Base-by-base conservation (phyloP, 2,797 vertebrate genomes). In the Denticeps clupeoides region DNA sequence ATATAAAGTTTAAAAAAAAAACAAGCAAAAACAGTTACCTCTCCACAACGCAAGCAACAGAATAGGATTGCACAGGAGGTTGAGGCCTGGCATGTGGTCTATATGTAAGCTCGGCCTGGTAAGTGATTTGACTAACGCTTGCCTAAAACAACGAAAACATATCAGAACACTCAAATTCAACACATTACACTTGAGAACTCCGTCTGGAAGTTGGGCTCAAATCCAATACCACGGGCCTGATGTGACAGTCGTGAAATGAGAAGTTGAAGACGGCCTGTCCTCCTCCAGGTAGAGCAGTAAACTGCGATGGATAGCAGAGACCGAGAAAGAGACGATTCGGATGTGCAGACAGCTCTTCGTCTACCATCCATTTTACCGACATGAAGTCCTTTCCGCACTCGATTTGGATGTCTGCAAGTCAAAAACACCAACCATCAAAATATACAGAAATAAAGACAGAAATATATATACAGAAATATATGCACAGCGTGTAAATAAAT, bases 41-140 rank as follows among this genome's bases (percentile, higher is more conserved):
- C 23, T 37, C 35, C 18, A 48, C 53, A 8, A 3, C 2, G 23
- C 56, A 58, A 6, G 44, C 19, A 32, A 58, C 12, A 9, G 31
- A 45, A 9, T 13, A 15, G n/a, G 25, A 18, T 5, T 53, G 3
- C 21, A 23, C 5, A 5, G 31, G 41, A 11, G 31, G 19, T 2
- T 40, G 3, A 9, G 32, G 9, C 31, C 47, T 53, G 25, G 15
- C 6, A 2, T 9, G 23, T 2, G 40, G 50, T 22, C 19, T 49
- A 31, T 38, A 58, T 23, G 32, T n/a, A 15, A 58, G 40, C 13
- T 1, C 45, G 13, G 22, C 48, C 16, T 9, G 48, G 49, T 50
- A 59, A 9, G 47, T 12, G 10, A 57, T 4, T 11, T 32, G 9
- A n/a, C 42, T 31, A 12, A 11, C 44, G 5, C 28, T 52, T 16